Conservation (phyloP, 2,888 invertebrate genomes). For the Petrolisthes manimaculis region DNA sequence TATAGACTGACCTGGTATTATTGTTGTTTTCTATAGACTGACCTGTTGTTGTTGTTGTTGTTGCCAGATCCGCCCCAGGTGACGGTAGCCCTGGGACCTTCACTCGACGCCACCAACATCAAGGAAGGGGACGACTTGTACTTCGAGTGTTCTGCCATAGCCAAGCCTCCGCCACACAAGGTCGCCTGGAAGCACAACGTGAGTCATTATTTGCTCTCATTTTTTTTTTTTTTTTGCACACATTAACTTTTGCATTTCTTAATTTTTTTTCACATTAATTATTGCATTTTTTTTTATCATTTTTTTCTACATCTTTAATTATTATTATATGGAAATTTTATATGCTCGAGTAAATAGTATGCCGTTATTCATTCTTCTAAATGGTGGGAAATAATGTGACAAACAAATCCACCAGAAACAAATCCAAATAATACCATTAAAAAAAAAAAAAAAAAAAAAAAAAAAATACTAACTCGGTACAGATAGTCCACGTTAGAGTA, state of each 20-base stretch:
- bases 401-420: no score
- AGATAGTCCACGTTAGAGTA: no score
- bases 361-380: background rate
- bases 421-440: no score
- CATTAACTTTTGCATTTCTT: background rate
- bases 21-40: no score
- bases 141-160: slow-evolving; percentile 42
- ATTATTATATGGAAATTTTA: background rate
- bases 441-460: no score
- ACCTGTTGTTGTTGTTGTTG: no score
- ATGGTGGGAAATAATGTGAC: no score
- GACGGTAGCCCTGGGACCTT: slow-evolving; percentile 27
- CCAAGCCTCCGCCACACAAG: slow-evolving; percentile 44
- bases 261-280: background rate
- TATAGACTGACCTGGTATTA: no score
- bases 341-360: background rate
- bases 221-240: background rate
- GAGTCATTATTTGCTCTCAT: background rate
- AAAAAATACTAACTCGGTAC: no score
- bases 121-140: slow-evolving; percentile 50
- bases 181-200: slow-evolving; percentile 51
- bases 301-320: background rate
- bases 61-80: slow-evolving; percentile 45
- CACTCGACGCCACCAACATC: slow-evolving; percentile 41
- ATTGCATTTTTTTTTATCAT: background rate